Conservation (phyloP, 35 echinoderm and acorn worm genomes). For the Strongylocentrotus purpuratus region DNA sequence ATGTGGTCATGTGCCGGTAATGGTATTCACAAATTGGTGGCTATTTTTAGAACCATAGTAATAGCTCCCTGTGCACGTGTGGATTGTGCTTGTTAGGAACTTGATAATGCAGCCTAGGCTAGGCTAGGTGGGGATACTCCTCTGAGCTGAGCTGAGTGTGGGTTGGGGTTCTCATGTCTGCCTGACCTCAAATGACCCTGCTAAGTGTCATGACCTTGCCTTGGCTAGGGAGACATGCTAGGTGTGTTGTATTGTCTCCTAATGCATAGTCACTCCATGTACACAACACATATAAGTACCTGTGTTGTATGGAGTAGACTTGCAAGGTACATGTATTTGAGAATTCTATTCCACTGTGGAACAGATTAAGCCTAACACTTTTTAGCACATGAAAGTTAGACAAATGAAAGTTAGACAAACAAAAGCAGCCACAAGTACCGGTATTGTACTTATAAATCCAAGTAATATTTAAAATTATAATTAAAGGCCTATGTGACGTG, state of each 20-base stretch:
- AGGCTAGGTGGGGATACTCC: background rate
- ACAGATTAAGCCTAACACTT: no score
- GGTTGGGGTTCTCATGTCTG: background rate
- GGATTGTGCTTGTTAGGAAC: background rate
- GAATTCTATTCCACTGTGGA: no score
- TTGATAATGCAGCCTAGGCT: background rate
- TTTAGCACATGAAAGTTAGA: no score
- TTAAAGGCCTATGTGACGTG: no score
- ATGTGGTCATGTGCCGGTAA: background rate
- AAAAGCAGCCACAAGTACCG: no score
- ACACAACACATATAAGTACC: no score
- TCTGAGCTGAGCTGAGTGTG: background rate
- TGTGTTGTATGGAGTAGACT: no score
- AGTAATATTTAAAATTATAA: no score
- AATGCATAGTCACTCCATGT: background rate
- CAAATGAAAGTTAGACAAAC: no score
- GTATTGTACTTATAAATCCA: no score
- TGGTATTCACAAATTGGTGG: background rate
- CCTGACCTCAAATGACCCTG: constrained; percentile 43
- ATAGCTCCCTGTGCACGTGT: background rate
- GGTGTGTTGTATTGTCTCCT: background rate
- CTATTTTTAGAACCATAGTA: background rate
- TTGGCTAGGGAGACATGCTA: background rate
- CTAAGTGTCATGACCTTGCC: constrained; percentile 29
- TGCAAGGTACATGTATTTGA: no score